Conservation (phyloP, 23 tunicate species). For the Diplosoma virens region DNA sequence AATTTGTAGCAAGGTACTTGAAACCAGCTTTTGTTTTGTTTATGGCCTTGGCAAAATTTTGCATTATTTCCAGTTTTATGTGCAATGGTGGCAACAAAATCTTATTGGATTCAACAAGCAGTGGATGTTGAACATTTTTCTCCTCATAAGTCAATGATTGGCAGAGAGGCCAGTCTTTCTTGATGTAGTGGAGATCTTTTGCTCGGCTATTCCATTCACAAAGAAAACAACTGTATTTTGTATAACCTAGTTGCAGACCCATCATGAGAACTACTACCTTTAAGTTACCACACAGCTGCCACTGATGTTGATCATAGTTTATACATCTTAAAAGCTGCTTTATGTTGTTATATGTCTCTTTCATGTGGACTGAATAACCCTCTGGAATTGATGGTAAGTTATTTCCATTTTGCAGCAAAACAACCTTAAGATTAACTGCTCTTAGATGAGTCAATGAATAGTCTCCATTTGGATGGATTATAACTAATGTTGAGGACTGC, state of each 20-base stretch:
- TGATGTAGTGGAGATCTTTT: no score
- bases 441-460: slow-evolving; percentile 42
- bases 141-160: no score
- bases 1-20: no score
- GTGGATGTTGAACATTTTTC: no score
- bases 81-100: no score
- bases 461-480: slow-evolving; percentile 39
- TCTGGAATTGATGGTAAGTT: slow-evolving; percentile 44
- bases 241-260: slow-evolving; percentile 37
- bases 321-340: slow-evolving; percentile 29
- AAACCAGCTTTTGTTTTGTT: no score
- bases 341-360: slow-evolving; percentile 31
- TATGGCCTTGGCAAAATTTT: no score
- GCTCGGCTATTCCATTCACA: no score
- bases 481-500: slow-evolving; percentile 24
- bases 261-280: slow-evolving; percentile 39
- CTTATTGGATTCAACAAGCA: no score
- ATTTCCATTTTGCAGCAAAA: slow-evolving; percentile 45
- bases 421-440: slow-evolving; percentile 25
- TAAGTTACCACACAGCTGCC: slow-evolving; percentile 44
- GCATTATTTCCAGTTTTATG: no score
- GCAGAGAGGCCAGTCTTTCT: no score
- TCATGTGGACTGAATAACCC: slow-evolving; percentile 35
- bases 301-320: slow-evolving; percentile 35
- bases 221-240: no score